Evolutionary conservation across 1,140 invertebrate genomes (phyloP).

Genomic region (Euura saliciscinereae): DNA sequence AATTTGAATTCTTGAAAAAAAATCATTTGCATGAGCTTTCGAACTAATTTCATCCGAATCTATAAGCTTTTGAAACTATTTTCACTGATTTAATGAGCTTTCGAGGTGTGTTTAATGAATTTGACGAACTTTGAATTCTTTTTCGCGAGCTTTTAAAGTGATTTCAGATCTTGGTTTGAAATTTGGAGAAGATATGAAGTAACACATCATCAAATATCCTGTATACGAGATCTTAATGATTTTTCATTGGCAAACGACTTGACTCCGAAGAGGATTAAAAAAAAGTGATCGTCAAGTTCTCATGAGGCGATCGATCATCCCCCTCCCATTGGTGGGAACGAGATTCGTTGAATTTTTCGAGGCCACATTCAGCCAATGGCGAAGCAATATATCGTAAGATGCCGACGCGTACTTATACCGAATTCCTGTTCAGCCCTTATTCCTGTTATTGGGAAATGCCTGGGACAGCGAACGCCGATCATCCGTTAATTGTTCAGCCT

Average conservation of each 20-base stretch:
- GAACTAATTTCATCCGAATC: too few species aligned
- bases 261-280: neutral
- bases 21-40: too few species aligned
- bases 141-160: too few species aligned
- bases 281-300: slow-evolving; percentile 20
- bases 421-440: slow-evolving; percentile 44
- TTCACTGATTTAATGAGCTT: too few species aligned
- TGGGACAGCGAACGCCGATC: slow-evolving; percentile 5
- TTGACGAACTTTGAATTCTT: too few species aligned
- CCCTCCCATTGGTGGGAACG: slow-evolving; percentile 6
- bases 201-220: too few species aligned
- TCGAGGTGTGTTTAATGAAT: too few species aligned
- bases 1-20: too few species aligned
- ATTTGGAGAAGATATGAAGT: too few species aligned
- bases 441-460: slow-evolving; percentile 52
- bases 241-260: neutral
- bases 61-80: too few species aligned
- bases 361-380: slow-evolving; percentile 37
- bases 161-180: too few species aligned
- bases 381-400: slow-evolving; percentile 50
- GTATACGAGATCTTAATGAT: too few species aligned
- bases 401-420: slow-evolving; percentile 42
- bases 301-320: slow-evolving; percentile 14
- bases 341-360: slow-evolving; percentile 40
- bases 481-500: neutral